Percentiles rank a stretch among this genome's conserved stretches.
Evolutionary conservation across 2,888 invertebrate genomes (phyloP).

Genomic region (Cremastobaeus sp.): DNA sequence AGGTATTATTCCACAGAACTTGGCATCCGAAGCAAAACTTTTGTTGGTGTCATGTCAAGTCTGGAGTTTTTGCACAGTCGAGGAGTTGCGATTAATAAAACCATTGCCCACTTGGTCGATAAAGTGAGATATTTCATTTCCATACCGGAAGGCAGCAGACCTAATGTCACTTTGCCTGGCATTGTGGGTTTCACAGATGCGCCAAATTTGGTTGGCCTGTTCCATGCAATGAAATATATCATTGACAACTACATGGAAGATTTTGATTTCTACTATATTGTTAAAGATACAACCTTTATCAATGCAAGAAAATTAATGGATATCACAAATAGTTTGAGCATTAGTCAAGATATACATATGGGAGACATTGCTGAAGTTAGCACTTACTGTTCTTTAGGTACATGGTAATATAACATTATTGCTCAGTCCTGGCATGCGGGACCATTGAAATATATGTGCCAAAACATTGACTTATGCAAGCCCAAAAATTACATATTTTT

Average conservation of each 20-base stretch:
- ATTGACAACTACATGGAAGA: conserved; percentile 92
- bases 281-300: conserved; percentile 90
- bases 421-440: neutral
- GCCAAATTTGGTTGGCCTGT: conserved; percentile 86
- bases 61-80: conserved; percentile 85
- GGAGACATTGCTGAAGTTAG: conserved; percentile 83
- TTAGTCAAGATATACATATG: conserved; percentile 91
- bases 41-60: conserved; percentile 91
- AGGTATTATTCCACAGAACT: conserved; percentile 97
- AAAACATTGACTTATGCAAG: too few relatives aligned
- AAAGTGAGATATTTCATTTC: conserved; percentile 89
- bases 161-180: conserved; percentile 82
- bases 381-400: conserved; percentile 85
- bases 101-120: conserved; percentile 89
- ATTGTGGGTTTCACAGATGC: conserved; percentile 94
- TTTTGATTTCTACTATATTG: conserved; percentile 95
- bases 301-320: conserved; percentile 87
- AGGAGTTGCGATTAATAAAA: conserved; percentile 92
- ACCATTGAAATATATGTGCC: neutral
- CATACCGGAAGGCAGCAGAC: conserved; percentile 79
- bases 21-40: conserved; percentile 92
- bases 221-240: conserved; percentile 93
- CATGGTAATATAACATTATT: conserved; percentile 46
- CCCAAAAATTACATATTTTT: too few relatives aligned
- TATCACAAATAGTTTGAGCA: conserved; percentile 87